Evolutionary conservation across 1,140 invertebrate genomes (phyloP).

Genomic region (Listronotus oregonensis): DNA sequence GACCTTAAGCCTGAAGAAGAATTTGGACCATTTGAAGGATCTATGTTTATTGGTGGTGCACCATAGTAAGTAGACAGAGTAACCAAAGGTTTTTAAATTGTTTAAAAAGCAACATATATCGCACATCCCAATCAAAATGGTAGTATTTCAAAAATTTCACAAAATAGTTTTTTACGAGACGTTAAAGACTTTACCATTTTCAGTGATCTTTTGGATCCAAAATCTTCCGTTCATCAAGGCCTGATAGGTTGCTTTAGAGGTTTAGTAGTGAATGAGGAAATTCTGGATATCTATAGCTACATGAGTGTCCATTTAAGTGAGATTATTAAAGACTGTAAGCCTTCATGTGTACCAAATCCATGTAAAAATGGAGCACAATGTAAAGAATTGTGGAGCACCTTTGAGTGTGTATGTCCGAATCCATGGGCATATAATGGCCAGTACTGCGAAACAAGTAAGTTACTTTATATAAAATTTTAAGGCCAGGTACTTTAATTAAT

Average conservation of each 20-base stretch:
- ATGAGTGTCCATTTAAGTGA: slow-evolving; percentile 90
- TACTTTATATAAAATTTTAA: too few relatives aligned
- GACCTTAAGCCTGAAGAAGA: slow-evolving; percentile 83
- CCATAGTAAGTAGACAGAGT: slow-evolving; percentile 78
- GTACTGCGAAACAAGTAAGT: slow-evolving; percentile 88
- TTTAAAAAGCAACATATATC: too few relatives aligned
- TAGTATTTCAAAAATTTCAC: too few relatives aligned
- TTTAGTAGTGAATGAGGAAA: slow-evolving; percentile 87
- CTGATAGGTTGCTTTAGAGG: slow-evolving; percentile 92
- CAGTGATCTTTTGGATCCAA: slow-evolving; percentile 76
- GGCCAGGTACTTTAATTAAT: too few relatives aligned
- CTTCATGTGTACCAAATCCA: slow-evolving; percentile 90
- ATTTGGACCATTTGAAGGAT: slow-evolving; percentile 89
- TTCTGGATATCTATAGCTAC: slow-evolving; percentile 88
- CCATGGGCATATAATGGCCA: slow-evolving; percentile 87
- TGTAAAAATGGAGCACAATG: slow-evolving; percentile 90
- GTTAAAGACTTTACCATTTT: too few relatives aligned
- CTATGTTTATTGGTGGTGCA: slow-evolving; percentile 90
- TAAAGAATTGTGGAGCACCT: slow-evolving; percentile 90
- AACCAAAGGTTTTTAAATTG: too few relatives aligned
- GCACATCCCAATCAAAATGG: too few relatives aligned
- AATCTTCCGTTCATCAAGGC: slow-evolving; percentile 81
- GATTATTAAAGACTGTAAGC: slow-evolving; percentile 90
- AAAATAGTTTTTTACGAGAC: too few relatives aligned
- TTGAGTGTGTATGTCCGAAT: slow-evolving; percentile 88